phyloP scores from a whole-genome alignment of 2,113 vertebrate species.

The Pyxicephalus adspersus region DNA sequence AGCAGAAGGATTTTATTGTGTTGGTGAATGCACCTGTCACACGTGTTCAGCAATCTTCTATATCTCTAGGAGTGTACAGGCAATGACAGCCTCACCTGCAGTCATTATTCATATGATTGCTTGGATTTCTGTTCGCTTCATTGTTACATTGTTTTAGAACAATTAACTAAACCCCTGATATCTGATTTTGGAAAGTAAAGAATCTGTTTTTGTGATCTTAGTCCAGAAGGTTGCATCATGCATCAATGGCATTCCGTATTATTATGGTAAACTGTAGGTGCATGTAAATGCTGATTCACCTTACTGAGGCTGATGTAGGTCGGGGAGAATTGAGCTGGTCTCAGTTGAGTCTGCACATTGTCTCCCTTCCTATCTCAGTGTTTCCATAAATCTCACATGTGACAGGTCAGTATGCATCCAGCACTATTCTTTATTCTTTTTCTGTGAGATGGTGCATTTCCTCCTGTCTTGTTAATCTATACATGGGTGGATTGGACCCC shows the following conservation, averaged over 20 bases:
- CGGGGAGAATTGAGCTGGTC: neutral
- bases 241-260: neutral
- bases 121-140: neutral
- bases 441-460: neutral
- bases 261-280: neutral
- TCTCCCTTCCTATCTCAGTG: neutral
- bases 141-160: neutral
- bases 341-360: neutral
- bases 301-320: neutral
- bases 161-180: neutral
- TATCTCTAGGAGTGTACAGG: neutral
- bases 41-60: neutral
- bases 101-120: neutral
- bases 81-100: neutral
- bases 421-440: conserved; percentile 21
- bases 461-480: neutral
- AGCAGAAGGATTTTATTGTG: neutral
- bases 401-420: conserved; percentile 1
- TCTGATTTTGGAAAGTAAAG: neutral
- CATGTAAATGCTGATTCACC: conserved; percentile 3
- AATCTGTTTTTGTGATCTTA: neutral
- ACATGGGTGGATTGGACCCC: neutral
- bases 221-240: neutral
- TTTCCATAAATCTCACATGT: conserved; percentile 7
- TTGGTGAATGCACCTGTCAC: neutral